Evolutionary conservation across 2,888 invertebrate genomes (phyloP), one percentile per base, ranked within the genome.

Genomic region (Microdon myrmicae): DNA sequence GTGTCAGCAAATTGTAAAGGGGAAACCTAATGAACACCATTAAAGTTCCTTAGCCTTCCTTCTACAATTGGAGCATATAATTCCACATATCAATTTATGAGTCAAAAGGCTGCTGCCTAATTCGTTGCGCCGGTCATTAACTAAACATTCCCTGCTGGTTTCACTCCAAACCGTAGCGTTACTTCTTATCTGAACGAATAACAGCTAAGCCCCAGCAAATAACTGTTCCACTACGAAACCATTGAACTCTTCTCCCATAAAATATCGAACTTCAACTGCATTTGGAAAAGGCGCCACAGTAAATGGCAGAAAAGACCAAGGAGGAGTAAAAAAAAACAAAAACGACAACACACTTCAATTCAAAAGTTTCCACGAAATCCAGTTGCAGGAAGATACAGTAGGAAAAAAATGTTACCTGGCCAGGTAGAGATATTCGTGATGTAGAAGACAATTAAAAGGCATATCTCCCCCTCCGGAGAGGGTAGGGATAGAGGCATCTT

Each of bases 261-360:
- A 64, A 64, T 53, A 64, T 64, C 64, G 58, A 64, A 64, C 64
- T 58, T 51, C 64, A 64, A 58, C 64, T 64, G 58, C 58, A 58
- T 58, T 58, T 58, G 58, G 51, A 26, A 13, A 25, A 49, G 29
- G 61, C 56, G 17, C 12, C 12, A 31, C 29, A 20, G n/a, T 9
- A 3, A 26, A 19, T 8, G n/a, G n/a, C n/a, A 43, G 29, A 53
- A 44, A 44, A 20, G 29, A 48, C 26, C 38, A 29, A 25, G 19
- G 28, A 47, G 29, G 28, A 26, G 38, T 34, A 38, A 16, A 28
- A 37, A 20, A 22, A 35, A 45, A 54, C 10, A 32, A 4, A 26
- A 39, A 10, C 28, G 28, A n/a, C 32, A 16, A 9, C 28, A 25
- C 17, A 3, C 9, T 28, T 29, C 32, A 43, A 51, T 26, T 28